phyloP scores from a whole-genome alignment of 2,797 vertebrate species.

The Furcifer pardalis region DNA sequence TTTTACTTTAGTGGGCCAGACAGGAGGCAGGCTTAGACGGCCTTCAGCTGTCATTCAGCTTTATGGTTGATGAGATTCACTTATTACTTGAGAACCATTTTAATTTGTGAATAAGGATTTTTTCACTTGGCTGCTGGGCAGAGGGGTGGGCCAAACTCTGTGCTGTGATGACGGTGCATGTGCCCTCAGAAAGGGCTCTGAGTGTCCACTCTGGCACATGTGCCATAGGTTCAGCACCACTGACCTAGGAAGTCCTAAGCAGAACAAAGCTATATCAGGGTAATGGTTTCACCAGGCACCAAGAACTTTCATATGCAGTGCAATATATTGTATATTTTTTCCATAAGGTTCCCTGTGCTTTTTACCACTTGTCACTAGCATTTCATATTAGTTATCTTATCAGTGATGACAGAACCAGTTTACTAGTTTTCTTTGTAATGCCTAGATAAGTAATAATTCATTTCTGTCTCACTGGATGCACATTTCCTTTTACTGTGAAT shows the following conservation, averaged over 20 bases:
- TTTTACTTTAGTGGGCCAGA: background rate
- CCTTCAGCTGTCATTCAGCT: background rate
- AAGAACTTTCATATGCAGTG: background rate
- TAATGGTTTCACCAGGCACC: background rate
- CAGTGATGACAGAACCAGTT: background rate
- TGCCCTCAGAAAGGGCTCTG: no score
- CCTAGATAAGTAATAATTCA: background rate
- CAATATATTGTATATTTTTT: background rate
- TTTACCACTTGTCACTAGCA: background rate
- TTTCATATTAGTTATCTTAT: constrained; percentile 17
- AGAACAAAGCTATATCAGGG: background rate
- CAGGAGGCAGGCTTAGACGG: no score
- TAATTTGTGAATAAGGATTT: background rate
- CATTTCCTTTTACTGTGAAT: background rate
- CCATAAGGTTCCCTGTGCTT: background rate
- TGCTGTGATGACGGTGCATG: no score
- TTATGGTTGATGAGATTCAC: no score
- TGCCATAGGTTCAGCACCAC: no score
- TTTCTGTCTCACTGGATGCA: background rate
- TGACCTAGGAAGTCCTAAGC: background rate
- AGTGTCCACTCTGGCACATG: no score
- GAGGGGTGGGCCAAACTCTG: no score
- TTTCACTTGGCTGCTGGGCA: no score
- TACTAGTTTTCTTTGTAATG: background rate
- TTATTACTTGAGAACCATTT: background rate